Percentiles rank a stretch among this genome's conserved stretches.
phyloP scores from a whole-genome alignment of 2,113 vertebrate genomes.

The Casuarius casuarius region DNA sequence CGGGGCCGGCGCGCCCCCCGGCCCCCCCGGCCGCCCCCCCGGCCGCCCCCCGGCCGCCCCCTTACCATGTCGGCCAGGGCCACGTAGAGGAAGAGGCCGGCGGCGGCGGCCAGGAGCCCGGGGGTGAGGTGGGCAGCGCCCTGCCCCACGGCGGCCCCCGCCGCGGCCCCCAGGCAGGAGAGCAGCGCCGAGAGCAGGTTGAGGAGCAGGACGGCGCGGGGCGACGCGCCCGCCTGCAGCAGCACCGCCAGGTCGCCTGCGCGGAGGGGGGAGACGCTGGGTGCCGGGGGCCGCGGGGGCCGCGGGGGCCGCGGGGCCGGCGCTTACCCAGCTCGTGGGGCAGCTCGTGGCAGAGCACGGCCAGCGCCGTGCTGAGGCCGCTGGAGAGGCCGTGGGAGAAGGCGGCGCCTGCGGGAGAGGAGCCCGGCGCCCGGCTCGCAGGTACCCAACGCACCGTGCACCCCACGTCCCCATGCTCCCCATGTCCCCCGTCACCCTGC shows the following conservation, averaged over 20 bases:
- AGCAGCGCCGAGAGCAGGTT: constrained; percentile 79
- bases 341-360: constrained; percentile 86
- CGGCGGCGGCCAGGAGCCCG: constrained; percentile 84
- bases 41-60: background rate
- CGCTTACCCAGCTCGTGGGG: constrained; percentile 84
- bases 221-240: constrained; percentile 75
- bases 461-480: background rate
- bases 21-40: too few relatives aligned
- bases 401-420: constrained; percentile 74
- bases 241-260: constrained; percentile 84
- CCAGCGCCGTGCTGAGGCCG: constrained; percentile 84
- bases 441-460: background rate
- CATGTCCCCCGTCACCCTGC: background rate
- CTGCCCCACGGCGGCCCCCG: constrained; percentile 74
- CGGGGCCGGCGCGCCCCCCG: fast-evolving
- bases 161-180: constrained; percentile 73
- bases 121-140: constrained; percentile 75
- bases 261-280: background rate
- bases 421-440: background rate
- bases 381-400: constrained; percentile 81
- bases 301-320: fast-evolving
- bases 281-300: fast-evolving
- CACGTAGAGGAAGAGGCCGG: constrained; percentile 86
- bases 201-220: constrained; percentile 70
- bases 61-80: constrained; percentile 85